phyloP scores from a whole-genome alignment of 2,113 vertebrate species.

The Oncorhynchus tshawytscha region DNA sequence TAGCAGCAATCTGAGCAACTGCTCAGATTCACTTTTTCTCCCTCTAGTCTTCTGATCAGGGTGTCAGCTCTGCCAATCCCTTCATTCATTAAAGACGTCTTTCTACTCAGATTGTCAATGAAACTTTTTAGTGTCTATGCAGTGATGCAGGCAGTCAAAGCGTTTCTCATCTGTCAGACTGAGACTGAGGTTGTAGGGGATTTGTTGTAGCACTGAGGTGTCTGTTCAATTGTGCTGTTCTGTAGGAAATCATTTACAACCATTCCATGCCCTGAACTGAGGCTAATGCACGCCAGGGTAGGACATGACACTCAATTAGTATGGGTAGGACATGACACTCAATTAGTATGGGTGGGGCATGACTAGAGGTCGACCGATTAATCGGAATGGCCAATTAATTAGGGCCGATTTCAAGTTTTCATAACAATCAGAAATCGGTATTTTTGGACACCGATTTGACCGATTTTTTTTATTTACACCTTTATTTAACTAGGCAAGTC shows the following conservation, averaged over 20 bases:
- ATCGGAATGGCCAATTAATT: too few relatives aligned
- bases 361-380: too few relatives aligned
- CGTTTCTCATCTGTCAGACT: constrained; percentile 50
- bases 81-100: constrained; percentile 50
- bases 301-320: too few relatives aligned
- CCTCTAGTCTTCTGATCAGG: constrained; percentile 61
- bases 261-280: not conserved
- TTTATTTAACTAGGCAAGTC: too few relatives aligned
- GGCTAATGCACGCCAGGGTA: too few relatives aligned
- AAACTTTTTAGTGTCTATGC: constrained; percentile 48
- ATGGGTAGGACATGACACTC: too few relatives aligned
- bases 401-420: too few relatives aligned
- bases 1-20: not conserved
- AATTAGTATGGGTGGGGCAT: too few relatives aligned
- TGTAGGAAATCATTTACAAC: not conserved
- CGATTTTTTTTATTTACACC: too few relatives aligned
- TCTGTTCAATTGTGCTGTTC: constrained; percentile 17
- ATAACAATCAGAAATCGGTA: too few relatives aligned
- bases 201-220: constrained; percentile 10
- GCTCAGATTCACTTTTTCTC: constrained; percentile 33
- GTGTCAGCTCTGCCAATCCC: constrained; percentile 54
- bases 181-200: constrained; percentile 37
- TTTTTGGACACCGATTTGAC: too few relatives aligned
- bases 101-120: constrained; percentile 57
- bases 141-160: constrained; percentile 35